A percentile compares a stretch with the other conserved stretches of the same genome.
Conservation (phyloP, 2,797 vertebrate species). For the Phataginus tetradactyla region DNA sequence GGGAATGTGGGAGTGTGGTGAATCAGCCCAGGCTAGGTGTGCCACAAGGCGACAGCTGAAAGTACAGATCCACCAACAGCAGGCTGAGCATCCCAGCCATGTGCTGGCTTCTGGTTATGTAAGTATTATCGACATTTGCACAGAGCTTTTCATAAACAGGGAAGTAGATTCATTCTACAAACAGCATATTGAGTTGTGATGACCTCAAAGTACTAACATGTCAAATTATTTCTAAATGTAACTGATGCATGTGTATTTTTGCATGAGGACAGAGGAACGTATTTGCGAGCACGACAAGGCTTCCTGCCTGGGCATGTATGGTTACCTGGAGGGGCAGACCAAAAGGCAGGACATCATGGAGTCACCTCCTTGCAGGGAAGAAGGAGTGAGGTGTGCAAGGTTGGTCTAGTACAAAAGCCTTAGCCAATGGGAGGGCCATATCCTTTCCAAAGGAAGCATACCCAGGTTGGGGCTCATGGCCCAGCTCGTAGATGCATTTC, state of each 20-base stretch:
- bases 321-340: background rate
- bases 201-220: background rate
- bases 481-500: background rate
- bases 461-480: background rate
- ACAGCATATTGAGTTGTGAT: background rate
- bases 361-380: background rate
- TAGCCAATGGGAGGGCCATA: background rate
- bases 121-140: background rate
- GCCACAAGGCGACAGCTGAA: background rate
- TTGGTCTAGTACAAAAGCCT: background rate
- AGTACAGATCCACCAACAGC: background rate
- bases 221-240: background rate
- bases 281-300: background rate
- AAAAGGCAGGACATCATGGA: background rate
- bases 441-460: no score
- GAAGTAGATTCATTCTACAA: background rate
- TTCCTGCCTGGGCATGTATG: background rate
- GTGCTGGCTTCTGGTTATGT: background rate
- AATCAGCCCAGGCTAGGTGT: background rate
- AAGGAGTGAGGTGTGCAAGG: background rate
- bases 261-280: background rate
- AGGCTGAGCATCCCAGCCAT: background rate
- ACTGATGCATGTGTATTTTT: background rate
- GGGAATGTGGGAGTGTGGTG: background rate
- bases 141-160: background rate